Evolutionary conservation across 1,140 invertebrate genomes (phyloP), one percentile per base, ranked within the genome.

Genomic region (Conus ventricosus): DNA sequence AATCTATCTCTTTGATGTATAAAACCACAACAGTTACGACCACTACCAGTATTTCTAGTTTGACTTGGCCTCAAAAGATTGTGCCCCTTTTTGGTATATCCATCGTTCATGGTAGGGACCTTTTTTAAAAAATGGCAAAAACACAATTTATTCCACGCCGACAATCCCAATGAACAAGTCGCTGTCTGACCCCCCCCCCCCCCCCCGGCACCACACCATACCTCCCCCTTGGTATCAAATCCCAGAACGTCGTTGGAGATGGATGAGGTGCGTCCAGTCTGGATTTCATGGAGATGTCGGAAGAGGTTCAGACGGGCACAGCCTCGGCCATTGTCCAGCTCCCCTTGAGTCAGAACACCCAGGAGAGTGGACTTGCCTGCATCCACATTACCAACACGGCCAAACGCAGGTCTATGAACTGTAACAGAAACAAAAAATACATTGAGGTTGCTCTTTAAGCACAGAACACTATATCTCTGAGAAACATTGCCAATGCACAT

Each of bases 181-280:
- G 3, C 39, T 39, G 39, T 39, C 39, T 39, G 39, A 39, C 39
- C 3, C 39, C 39, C 39, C 39, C 0, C 0, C 39, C 0, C 39
- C 39, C 3, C 39, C 39, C 39, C 39, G 39, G 39, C 39, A 39
- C 39, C 55, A 57, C 11, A 51, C 90, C 88, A 88, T 92, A 96
- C 95, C 93, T 96, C 92, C 85, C 95, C 96, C 57, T 93, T 91
- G 75, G 91, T 92, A 88, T 95, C 93, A 94, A 99, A 99, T 8
- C 99, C 99, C 25, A 99, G 96, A 89, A 99, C 98, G 96, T 99
- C 99, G 94, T 99, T 98, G 89, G 98, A 98, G 83, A 99, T 98
- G 20, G 98, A 99, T 3, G 98, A 99, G 0, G 99, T 99, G 90
- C 98, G 96, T 15, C 99, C 99, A 63, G 98, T 97, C 95, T 98